A percentile compares a stretch with the other conserved stretches of the same genome.
These are phyloP conservation scores for Callosobruchus maculatus DNA, from an alignment of 2,888 invertebrate species.

Conservation along the genomic window DNA sequence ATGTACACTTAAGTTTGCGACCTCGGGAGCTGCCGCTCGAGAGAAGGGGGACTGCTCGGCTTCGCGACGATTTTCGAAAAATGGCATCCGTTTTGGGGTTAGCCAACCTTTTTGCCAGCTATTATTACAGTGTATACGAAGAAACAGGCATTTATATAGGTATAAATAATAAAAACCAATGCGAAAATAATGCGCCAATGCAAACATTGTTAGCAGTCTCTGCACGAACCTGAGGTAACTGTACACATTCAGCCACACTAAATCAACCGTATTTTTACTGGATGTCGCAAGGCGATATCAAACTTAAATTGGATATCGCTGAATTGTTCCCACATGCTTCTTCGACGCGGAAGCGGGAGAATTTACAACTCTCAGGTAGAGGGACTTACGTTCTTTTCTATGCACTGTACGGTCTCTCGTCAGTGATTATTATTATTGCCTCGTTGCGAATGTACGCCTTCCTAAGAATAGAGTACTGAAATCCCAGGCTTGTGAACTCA, in stretches of 20 bases:
- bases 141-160: neutral
- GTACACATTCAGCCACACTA: neutral
- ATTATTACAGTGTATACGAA: neutral
- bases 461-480: neutral
- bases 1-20: no score
- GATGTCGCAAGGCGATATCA: neutral
- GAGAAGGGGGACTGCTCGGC: no score
- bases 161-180: neutral
- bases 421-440: neutral
- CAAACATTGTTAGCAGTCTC: neutral
- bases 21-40: no score
- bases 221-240: neutral
- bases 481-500: neutral
- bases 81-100: no score
- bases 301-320: neutral
- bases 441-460: neutral
- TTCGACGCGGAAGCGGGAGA: neutral
- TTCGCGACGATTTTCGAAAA: no score
- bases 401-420: neutral
- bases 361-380: neutral
- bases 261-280: neutral
- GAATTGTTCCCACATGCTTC: neutral
- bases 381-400: neutral
- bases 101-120: neutral
- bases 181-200: neutral